Base-by-base conservation (phyloP, 2,797 vertebrate genomes). In the Lagodon rhomboides region DNA sequence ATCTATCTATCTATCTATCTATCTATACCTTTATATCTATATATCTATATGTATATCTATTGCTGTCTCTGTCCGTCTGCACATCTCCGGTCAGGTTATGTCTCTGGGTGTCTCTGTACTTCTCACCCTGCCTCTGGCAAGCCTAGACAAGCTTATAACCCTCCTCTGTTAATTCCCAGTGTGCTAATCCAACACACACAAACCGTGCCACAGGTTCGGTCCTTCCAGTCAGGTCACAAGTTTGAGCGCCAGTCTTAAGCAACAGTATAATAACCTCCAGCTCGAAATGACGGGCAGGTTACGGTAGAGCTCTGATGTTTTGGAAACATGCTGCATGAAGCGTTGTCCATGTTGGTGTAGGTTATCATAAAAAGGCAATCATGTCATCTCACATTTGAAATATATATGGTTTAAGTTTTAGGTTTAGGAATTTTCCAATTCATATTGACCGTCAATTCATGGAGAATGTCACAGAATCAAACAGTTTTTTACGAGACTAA, bases 151-250 rank as follows among this genome's bases (percentile, higher is more conserved):
- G 61, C 55, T 85, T 86, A 81, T 53, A 77, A 74, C 79, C 73
- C 41, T 63, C 70, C 68, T 80, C 68, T 86, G 73, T 79, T 90
- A 83, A 91, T 87, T 88, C 87, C 85, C 87, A 85, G 73, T 79
- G 88, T 77, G 77, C 59, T 89, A 87, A 83, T 90, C 77, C 75
- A 75, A 74, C 80, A 78, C 82, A 60, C 71, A 80, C 38, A 11
- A 38, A 38, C 67, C 44, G 71, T 80, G 84, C 79, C 74, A 82
- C 85, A 64, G 71, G 82, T 88, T 81, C 73, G 63, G 64, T 79
- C 75, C 50, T 72, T 84, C 75, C 80, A 82, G 65, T 83, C 73
- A 82, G 77, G 73, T 86, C 75, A 85, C 38, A 22, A 44, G 41
- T 63, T 55, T 71, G 61, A 78, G 69, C 46, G 73, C 82, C 50